These are phyloP conservation scores for Drosophila orosa DNA, from an alignment of 1,140 invertebrate species.

Conservation along the genomic window DNA sequence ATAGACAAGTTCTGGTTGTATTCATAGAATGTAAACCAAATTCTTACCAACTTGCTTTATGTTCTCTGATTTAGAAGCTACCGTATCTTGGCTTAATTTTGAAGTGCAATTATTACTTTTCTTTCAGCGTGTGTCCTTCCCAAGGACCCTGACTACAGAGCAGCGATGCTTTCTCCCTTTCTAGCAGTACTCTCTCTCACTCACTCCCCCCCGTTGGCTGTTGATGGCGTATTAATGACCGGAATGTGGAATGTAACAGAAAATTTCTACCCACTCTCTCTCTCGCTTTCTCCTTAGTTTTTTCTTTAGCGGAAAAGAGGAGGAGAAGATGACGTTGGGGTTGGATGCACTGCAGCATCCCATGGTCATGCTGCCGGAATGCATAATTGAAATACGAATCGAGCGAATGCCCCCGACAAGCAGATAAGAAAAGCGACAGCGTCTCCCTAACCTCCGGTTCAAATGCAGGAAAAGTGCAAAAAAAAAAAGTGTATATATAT, in stretches of 20 bases:
- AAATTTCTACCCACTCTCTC: slow-evolving; percentile 24
- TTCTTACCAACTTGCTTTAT: too few relatives aligned
- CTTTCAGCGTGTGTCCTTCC: not conserved
- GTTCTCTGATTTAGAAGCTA: too few relatives aligned
- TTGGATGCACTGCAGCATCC: slow-evolving; percentile 35
- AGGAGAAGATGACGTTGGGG: not conserved
- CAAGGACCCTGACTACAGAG: not conserved
- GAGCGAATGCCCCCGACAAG: slow-evolving; percentile 44
- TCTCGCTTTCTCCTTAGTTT: slow-evolving; percentile 2
- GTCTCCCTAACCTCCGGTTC: slow-evolving; percentile 22
- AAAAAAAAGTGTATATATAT: not conserved
- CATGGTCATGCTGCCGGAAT: slow-evolving; percentile 68
- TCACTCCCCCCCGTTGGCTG: slow-evolving; percentile 15
- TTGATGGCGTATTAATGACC: slow-evolving; percentile 81
- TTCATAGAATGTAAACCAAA: too few relatives aligned
- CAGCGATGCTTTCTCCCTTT: slow-evolving; percentile 30
- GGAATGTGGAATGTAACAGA: slow-evolving; percentile 80
- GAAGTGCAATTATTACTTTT: not conserved
- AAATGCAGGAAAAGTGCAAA: slow-evolving; percentile 13
- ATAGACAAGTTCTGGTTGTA: too few relatives aligned
- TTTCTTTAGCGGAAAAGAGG: slow-evolving; percentile 11
- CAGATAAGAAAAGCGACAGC: slow-evolving; percentile 42
- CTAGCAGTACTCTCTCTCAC: not conserved
- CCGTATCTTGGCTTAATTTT: not conserved
- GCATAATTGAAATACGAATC: slow-evolving; percentile 76